A percentile compares a stretch with the other conserved stretches of the same genome.
phyloP scores from a whole-genome alignment of 2,888 invertebrate genomes.

The Apomyelois bistriatella region DNA sequence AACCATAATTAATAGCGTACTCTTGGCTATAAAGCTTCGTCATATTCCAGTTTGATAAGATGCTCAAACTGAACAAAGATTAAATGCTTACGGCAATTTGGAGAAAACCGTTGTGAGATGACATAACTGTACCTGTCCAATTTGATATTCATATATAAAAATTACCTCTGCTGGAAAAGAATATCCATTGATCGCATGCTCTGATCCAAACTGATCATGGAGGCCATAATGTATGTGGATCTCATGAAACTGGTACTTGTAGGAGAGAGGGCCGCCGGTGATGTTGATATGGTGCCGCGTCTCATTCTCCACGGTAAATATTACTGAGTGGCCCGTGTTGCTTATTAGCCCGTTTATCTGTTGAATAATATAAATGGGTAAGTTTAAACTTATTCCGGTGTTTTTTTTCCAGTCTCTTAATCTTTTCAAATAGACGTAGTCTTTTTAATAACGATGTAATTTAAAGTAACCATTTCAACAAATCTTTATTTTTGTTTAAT shows the following conservation, averaged over 20 bases:
- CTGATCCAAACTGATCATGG: constrained; percentile 95
- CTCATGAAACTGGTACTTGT: constrained; percentile 96
- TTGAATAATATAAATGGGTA: constrained; percentile 26
- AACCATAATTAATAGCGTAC: too few species aligned
- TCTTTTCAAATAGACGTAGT: too few species aligned
- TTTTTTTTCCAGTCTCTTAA: neutral
- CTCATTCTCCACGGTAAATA: constrained; percentile 93
- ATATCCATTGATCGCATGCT: constrained; percentile 97
- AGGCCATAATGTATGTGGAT: constrained; percentile 97
- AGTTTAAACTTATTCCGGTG: neutral
- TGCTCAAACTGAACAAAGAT: too few species aligned
- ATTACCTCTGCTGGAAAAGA: constrained; percentile 97
- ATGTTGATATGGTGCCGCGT: constrained; percentile 93
- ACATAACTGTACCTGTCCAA: too few species aligned
- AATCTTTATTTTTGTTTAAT: too few species aligned
- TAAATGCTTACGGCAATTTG: too few species aligned
- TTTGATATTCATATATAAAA: too few species aligned
- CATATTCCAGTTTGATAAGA: too few species aligned
- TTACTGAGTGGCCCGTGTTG: constrained; percentile 97
- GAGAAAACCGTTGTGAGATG: too few species aligned
- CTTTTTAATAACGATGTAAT: too few species aligned
- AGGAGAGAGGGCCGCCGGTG: constrained; percentile 96
- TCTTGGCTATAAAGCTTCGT: too few species aligned
- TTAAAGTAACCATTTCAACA: too few species aligned
- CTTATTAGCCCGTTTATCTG: constrained; percentile 94